A percentile compares a stretch with the other conserved stretches of the same genome.
These are phyloP conservation scores for Xiphophorus couchianus DNA, from an alignment of 2,113 vertebrate species.

Conservation along the genomic window DNA sequence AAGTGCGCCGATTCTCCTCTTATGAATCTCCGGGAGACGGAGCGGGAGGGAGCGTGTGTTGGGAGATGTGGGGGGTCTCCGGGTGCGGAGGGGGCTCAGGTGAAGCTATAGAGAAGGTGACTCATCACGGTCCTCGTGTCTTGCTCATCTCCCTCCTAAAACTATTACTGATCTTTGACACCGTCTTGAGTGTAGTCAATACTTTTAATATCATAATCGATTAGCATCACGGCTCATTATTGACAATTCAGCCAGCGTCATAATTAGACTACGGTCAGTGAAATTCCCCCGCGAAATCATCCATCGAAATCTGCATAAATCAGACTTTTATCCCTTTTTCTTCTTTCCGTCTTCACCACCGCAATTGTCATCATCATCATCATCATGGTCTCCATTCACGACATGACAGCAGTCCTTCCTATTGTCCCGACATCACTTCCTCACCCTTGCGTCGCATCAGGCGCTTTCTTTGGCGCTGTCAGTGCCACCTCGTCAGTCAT, in stretches of 20 bases:
- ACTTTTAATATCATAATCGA: constrained; percentile 19
- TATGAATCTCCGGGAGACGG: constrained; percentile 1
- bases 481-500: not conserved
- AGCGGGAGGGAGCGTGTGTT: not conserved
- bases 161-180: constrained; percentile 24
- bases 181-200: constrained; percentile 2
- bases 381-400: not conserved
- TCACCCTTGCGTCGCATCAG: not conserved
- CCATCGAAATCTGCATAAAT: not conserved
- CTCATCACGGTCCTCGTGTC: constrained; percentile 51
- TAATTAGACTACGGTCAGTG: constrained; percentile 5
- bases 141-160: constrained; percentile 15
- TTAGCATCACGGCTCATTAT: constrained; percentile 18
- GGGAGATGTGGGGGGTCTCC: not conserved
- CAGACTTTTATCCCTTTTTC: not conserved
- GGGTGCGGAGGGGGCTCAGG: not conserved
- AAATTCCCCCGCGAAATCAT: not conserved
- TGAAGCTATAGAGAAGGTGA: constrained; percentile 20
- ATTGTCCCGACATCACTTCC: not conserved
- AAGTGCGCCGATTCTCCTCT: constrained; percentile 32
- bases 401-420: not conserved
- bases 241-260: constrained; percentile 2
- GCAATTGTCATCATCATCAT: not conserved
- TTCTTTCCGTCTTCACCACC: not conserved
- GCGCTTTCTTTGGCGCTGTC: not conserved